Evolutionary conservation across 2,113 vertebrate genomes (phyloP), one percentile per base, ranked within the genome.

Genomic region (Neodontobutis hainanensis): DNA sequence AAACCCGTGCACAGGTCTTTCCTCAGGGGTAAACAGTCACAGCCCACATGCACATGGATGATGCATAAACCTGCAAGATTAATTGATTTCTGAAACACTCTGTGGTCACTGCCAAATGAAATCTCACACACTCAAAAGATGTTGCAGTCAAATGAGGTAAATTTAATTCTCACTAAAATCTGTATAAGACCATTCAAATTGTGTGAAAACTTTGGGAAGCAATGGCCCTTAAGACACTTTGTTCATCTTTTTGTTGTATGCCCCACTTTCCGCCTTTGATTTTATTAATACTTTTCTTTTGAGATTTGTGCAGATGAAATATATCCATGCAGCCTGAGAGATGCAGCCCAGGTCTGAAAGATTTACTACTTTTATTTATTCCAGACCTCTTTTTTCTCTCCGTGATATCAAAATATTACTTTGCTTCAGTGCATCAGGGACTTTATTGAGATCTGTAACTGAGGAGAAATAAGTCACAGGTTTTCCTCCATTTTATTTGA

Each of bases 11-110:
- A 67, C 80, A 86, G 82, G 81, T 85, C 70, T 63, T 67, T 85
- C 83, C 82, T 77, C 8, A 73, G 83, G 86, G 73, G 67, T 83
- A 90, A 88, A 87, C 83, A 86, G 70, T 78, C 76, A 38, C 67
- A 73, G 34, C 75, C 52, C 70, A 83, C 80, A 48, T 55, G 47
- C 63, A 58, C 46, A 47, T 38, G 35, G 48, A 70, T 2, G 27
- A 35, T 57, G 14, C 15, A 53, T 35, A 75, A 47, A 77, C 56
- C 58, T 74, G 73, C 73, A 45, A 65, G 78, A 16, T 11, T 70
- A 81, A 75, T 80, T 83, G 79, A 83, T 85, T 84, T 85, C 78
- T 56, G 61, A 78, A 84, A 81, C 58, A 70, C 75, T 81, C 75
- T 44, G 78, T 50, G 77, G 75, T 65, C 77, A 72, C 51, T 80